These are phyloP conservation scores for Pipistrellus pipistrellus DNA, from an alignment of 2,797 vertebrate species.

Conservation along the genomic window DNA sequence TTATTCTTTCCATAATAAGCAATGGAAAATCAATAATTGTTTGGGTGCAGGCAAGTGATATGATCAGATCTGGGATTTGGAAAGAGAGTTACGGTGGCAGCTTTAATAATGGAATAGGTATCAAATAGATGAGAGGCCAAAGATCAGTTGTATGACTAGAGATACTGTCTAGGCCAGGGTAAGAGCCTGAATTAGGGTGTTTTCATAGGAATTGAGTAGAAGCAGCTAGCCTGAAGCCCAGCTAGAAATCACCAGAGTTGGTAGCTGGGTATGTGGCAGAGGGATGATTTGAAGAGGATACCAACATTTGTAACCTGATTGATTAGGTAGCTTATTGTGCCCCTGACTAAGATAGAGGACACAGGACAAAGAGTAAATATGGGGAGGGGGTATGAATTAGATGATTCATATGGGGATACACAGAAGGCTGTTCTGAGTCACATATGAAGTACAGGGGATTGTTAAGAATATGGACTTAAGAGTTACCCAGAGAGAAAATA, in stretches of 20 bases:
- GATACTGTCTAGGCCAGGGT: neutral
- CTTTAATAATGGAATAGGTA: neutral
- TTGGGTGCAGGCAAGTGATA: neutral
- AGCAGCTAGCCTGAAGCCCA: neutral
- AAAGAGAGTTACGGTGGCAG: neutral
- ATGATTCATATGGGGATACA: neutral
- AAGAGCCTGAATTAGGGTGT: neutral
- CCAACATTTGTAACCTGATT: neutral
- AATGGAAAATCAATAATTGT: neutral
- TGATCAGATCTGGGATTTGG: neutral
- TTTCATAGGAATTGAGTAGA: neutral
- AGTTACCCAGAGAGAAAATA: neutral
- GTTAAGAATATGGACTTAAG: neutral
- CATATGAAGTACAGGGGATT: neutral
- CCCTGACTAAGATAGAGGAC: neutral
- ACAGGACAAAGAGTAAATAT: neutral
- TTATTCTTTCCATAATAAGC: constrained; percentile 19
- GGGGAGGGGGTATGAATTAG: neutral
- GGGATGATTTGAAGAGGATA: neutral
- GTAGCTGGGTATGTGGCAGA: neutral
- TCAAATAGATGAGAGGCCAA: neutral
- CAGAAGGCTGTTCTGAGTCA: neutral
- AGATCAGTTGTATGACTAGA: neutral
- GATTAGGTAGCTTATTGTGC: neutral
- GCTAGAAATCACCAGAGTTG: neutral